A percentile compares a stretch with the other conserved stretches of the same genome.
phyloP scores from a whole-genome alignment of 2,797 vertebrate species.

The Graptemys geographica region DNA sequence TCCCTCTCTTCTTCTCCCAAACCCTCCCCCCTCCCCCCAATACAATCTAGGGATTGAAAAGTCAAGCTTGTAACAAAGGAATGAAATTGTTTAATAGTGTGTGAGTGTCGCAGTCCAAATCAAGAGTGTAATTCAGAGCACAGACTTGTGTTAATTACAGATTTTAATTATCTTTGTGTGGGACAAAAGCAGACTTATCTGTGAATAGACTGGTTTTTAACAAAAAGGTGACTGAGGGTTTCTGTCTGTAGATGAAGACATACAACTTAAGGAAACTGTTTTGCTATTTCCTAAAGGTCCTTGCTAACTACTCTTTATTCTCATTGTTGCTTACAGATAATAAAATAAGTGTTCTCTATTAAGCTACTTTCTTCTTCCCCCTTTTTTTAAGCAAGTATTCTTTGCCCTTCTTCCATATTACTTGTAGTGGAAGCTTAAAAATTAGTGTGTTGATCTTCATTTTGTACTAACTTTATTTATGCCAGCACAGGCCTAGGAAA shows the following conservation, averaged over 20 bases:
- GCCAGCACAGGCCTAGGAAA: not conserved
- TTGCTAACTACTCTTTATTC: not conserved
- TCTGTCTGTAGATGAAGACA: not conserved
- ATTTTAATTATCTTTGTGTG: not conserved
- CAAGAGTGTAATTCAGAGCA: not conserved
- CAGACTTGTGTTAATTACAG: not conserved
- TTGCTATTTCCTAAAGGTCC: not conserved
- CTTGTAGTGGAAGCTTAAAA: not conserved
- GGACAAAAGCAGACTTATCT: not conserved
- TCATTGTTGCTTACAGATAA: not conserved
- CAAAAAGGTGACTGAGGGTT: not conserved
- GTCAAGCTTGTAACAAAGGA: not conserved
- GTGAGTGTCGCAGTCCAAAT: not conserved
- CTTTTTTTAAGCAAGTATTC: not conserved
- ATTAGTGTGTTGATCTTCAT: not conserved
- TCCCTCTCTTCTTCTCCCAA: too few relatives aligned
- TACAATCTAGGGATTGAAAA: not conserved
- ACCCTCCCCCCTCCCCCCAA: too few relatives aligned
- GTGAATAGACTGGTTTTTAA: not conserved
- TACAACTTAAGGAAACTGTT: not conserved
- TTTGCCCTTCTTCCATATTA: not conserved
- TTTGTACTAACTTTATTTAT: constrained; percentile 4
- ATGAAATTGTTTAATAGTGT: not conserved
- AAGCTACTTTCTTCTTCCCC: not conserved
- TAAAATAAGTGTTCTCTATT: not conserved